These are phyloP conservation scores for Eristalis pertinax DNA, from an alignment of 2,888 invertebrate genomes.

Conservation along the genomic window DNA sequence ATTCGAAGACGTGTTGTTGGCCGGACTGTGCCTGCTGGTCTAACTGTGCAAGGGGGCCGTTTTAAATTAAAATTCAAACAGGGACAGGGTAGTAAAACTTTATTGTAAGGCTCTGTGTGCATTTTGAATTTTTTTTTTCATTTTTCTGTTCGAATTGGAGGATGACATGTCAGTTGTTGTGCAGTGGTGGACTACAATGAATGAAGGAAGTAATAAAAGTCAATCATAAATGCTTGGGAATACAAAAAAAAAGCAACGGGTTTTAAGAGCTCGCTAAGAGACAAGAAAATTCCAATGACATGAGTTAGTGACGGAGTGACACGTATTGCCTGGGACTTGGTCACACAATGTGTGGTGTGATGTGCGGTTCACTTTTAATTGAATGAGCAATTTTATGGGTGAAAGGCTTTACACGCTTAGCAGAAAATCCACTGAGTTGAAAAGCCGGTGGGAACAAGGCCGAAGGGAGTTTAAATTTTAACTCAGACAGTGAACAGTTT, in stretches of 20 bases:
- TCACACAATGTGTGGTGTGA: too few species aligned
- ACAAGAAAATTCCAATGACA: not conserved
- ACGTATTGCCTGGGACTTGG: not conserved
- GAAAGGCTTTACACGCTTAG: not conserved
- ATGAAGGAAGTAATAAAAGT: not conserved
- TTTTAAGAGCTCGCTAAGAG: not conserved
- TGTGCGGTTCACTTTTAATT: not conserved
- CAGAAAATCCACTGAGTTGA: not conserved
- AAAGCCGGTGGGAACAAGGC: too few species aligned
- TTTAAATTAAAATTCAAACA: not conserved
- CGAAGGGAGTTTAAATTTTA: too few species aligned
- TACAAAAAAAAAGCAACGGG: not conserved
- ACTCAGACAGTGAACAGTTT: too few species aligned
- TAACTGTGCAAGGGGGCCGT: not conserved
- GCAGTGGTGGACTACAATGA: not conserved
- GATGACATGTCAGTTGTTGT: not conserved
- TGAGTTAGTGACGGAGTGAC: not conserved
- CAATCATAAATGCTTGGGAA: not conserved
- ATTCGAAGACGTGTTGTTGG: too few species aligned
- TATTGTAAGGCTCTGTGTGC: not conserved
- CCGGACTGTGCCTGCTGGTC: not conserved
- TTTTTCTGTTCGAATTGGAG: not conserved
- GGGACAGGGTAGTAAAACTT: not conserved
- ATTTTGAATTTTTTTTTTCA: not conserved
- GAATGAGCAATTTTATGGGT: not conserved